phyloP scores from a whole-genome alignment of 23 tunicate genomes.

The Corella eumyota region DNA sequence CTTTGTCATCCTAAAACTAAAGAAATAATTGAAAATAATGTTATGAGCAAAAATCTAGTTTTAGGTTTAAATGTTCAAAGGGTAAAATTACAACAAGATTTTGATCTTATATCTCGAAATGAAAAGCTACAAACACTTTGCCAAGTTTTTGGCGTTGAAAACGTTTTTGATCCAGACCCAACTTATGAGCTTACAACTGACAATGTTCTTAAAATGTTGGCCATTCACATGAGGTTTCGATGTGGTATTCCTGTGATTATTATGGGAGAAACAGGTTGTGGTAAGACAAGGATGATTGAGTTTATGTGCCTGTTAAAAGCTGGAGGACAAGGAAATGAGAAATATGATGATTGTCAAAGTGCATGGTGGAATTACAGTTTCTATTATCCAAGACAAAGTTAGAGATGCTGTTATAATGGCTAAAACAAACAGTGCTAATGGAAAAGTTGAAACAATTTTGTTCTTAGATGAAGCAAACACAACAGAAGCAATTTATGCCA shows the following conservation, averaged over 20 bases:
- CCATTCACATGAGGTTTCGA: conserved; percentile 57
- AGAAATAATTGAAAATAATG: conserved; percentile 12
- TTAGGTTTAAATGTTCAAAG: conserved; percentile 8
- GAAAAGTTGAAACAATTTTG: no score
- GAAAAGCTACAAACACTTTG: conserved; percentile 27
- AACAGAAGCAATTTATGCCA: conserved; percentile 73
- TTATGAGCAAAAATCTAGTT: conserved; percentile 8
- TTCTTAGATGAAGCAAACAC: no score
- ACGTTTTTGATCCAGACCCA: conserved; percentile 33
- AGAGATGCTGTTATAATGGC: conserved; percentile 22
- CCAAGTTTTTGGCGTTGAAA: conserved; percentile 27
- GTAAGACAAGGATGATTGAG: conserved; percentile 71
- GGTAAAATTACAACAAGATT: no score
- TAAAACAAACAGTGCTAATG: conserved; percentile 9
- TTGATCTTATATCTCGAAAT: no score
- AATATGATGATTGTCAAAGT: conserved; percentile 23
- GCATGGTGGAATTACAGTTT: no score
- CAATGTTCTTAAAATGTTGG: conserved; percentile 63
- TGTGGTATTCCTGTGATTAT: conserved; percentile 59
- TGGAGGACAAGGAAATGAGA: conserved; percentile 9
- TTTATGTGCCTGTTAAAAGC: conserved; percentile 65
- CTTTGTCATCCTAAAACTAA: conserved; percentile 34
- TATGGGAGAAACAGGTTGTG: conserved; percentile 83
- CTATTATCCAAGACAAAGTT: conserved; percentile 23
- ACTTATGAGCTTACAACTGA: no score